Evolutionary conservation across 2,888 invertebrate genomes (phyloP).

Genomic region (Drosophila paucipuncta): DNA sequence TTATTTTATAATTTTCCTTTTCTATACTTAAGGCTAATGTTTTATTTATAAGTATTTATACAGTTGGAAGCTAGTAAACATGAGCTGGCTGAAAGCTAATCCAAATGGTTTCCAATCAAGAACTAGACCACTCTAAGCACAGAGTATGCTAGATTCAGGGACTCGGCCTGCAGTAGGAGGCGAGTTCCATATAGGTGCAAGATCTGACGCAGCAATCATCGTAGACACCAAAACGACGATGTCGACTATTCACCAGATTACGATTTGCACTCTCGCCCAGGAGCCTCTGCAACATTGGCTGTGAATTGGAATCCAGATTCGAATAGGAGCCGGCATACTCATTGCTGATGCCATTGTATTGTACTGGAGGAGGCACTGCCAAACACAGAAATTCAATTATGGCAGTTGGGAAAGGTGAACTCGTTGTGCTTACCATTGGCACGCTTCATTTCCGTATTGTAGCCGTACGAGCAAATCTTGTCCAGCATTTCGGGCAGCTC

Average conservation of each 20-base stretch:
- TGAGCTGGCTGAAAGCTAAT: conserved; percentile 8
- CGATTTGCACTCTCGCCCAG: conserved; percentile 48
- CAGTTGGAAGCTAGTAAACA: conserved; percentile 7
- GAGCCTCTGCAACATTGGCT: conserved; percentile 56
- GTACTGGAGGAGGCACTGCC: conserved; percentile 34
- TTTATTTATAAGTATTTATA: conserved; percentile 1
- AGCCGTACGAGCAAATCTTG: conserved; percentile 67
- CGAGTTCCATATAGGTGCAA: conserved; percentile 63
- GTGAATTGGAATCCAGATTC: conserved; percentile 21
- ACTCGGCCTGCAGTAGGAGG: conserved; percentile 60
- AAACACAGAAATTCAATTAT: neutral
- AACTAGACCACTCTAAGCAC: neutral
- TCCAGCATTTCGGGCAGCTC: conserved; percentile 57
- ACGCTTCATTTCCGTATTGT: conserved; percentile 61
- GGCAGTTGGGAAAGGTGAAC: neutral
- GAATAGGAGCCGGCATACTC: conserved; percentile 21
- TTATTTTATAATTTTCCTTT: neutral
- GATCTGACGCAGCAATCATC: conserved; percentile 77
- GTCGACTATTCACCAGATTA: conserved; percentile 64
- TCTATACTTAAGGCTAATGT: neutral
- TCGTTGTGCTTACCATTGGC: conserved; percentile 33
- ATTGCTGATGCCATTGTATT: conserved; percentile 49
- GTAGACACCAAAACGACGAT: conserved; percentile 66
- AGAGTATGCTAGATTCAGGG: neutral
- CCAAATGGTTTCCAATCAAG: conserved; percentile 2